Evolutionary conservation across 2,113 vertebrate genomes (phyloP).

Genomic region (Herpailurus yagouaroundi): DNA sequence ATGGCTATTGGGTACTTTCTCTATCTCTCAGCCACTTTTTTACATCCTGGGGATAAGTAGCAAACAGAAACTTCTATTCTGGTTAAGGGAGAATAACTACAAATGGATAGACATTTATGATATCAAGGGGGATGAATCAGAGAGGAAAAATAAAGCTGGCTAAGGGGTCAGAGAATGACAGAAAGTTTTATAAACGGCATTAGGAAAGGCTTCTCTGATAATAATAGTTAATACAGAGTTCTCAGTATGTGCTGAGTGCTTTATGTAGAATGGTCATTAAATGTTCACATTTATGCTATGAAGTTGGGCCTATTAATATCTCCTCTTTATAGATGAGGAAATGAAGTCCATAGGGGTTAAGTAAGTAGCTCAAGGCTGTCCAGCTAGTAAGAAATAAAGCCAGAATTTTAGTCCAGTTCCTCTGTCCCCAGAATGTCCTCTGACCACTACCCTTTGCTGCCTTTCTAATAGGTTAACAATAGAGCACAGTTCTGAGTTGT

Average conservation of each 20-base stretch:
- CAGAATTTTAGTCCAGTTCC: background rate
- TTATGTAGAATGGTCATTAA: background rate
- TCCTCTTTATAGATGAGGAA: background rate
- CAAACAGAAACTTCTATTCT: background rate
- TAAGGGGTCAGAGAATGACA: background rate
- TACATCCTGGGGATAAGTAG: background rate
- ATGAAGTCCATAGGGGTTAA: background rate
- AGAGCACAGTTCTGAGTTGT: background rate
- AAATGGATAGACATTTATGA: background rate
- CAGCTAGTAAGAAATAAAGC: background rate
- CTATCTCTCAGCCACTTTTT: background rate
- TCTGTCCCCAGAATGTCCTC: background rate
- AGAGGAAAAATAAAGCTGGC: conserved; percentile 7
- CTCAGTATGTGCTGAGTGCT: background rate
- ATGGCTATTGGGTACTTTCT: background rate
- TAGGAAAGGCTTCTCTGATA: background rate
- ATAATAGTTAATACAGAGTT: background rate
- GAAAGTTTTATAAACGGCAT: background rate
- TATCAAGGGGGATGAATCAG: background rate
- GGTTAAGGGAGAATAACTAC: background rate
- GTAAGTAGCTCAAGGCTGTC: background rate
- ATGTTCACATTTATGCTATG: background rate
- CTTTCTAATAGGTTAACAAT: background rate
- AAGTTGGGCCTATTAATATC: background rate
- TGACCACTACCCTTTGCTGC: background rate